Base-by-base conservation (phyloP, 2,888 invertebrate species). In the Aspidiotus destructor region DNA sequence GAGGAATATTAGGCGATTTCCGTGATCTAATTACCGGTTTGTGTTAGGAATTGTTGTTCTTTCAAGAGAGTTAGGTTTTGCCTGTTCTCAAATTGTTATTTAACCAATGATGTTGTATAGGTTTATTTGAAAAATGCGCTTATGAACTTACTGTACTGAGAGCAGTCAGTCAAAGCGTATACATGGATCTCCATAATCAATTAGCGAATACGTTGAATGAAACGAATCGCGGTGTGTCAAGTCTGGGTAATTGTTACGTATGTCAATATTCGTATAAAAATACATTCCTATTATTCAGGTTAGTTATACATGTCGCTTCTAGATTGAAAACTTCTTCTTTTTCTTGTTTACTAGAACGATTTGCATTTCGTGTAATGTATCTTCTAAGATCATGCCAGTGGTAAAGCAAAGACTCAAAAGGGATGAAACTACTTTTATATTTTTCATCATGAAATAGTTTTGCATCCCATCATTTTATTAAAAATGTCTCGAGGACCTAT, bases 111-210 rank as follows among this genome's bases (percentile, higher is more conserved):
- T 48, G 28, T 28, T 28, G 28, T 67, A 79, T 82, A 77, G 85
- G 85, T 65, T 88, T 91, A 81, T 78, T 90, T 71, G 84, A 85
- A 16, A 88, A 89, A 74, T 89, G 88, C 71, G 82, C 84, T 48
- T 87, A 88, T 75, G 88, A 91, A 76, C 84, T 86, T 74, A 82
- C 86, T 60, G 80, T 89, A 73, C 80, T 89, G 73, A 82, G 83
- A 72, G 84, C 85, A 0, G 85, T 86, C 6, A 83, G 85, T 60
- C 83, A 83, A 71, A 78, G 87, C 55, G 79, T 87, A 55, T 84
- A 87, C 73, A 80, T 83, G 67, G 88, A 89, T 78, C 80, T 89
- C 63, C 88, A 87, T 75, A 79, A 79, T 65, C 73, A 77, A 65
- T 77, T 80, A 41, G 75, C 74, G 0, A 73, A 75, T 57, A 75